Evolutionary conservation across 1,140 invertebrate species (phyloP), one percentile per base, ranked within the genome.

Genomic region (Uloborus diversus): DNA sequence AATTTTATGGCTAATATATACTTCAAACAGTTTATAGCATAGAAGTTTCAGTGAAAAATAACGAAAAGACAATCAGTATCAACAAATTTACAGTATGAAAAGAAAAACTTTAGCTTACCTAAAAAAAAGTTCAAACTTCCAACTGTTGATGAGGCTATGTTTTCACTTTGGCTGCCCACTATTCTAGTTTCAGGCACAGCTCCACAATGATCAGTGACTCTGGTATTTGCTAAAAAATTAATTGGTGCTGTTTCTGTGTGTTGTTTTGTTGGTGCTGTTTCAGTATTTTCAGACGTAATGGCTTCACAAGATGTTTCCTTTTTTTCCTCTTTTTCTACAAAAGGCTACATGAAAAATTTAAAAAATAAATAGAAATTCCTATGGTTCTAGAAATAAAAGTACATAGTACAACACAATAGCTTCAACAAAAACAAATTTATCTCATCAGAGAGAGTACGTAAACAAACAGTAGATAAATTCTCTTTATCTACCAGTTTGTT

Each of bases 91-190:
- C 20, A 4, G 3, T 64, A 64, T 3, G 35, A 59, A 9, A 35
- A 70, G 9, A 42, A n/a, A 28, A 70, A 57, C 1, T 5, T 33
- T 25, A 37, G 32, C 9, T 51, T 49, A 79, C 76, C 76, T 68
- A 79, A 69, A 79, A 79, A 79, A 79, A 79, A 79, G 25, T 79
- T 79, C 20, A 79, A 61, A 35, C 76, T 79, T 33, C 64, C 76
- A 49, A 79, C 76, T 61, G 76, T 68, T 49, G 76, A 69, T 23
- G 64, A 61, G 13, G 53, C 53, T n/a, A 14, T 9, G 11, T 35
- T 14, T 14, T 64, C 59, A 35, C 66, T 47, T 37, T 78, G 37
- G 28, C 14, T 35, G 20, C 65, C 37, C 14, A 32, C 25, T 30
- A 62, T 78, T 33, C 61, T 73, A 13, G 47, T 33, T 78, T 28